These are phyloP conservation scores for Scelioninae gen. 1 DNA, from an alignment of 2,888 invertebrate species.

Conservation along the genomic window DNA sequence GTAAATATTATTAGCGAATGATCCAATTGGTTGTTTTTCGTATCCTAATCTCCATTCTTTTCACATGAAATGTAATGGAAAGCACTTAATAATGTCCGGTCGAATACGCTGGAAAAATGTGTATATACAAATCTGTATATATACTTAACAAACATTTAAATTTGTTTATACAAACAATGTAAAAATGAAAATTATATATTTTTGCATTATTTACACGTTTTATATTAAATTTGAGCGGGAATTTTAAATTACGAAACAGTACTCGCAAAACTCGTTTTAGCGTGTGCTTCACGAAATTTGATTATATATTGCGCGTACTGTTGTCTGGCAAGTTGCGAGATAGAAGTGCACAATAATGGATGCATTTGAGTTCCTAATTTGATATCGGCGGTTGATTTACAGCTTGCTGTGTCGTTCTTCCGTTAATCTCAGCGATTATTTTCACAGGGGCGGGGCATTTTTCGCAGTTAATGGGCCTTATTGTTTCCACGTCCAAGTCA, in stretches of 20 bases:
- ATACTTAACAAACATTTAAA: too few relatives aligned
- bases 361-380: constrained; percentile 64
- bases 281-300: constrained; percentile 53
- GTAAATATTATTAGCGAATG: too few relatives aligned
- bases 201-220: not conserved
- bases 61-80: too few relatives aligned
- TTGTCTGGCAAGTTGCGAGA: constrained; percentile 61
- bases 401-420: constrained; percentile 55
- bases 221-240: constrained; percentile 28
- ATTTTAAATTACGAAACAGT: constrained; percentile 56
- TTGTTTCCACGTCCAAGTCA: constrained; percentile 47
- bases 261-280: constrained; percentile 51
- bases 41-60: too few relatives aligned
- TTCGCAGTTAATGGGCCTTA: constrained; percentile 50
- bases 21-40: too few relatives aligned
- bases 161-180: too few relatives aligned
- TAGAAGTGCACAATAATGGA: constrained; percentile 64
- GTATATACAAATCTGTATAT: too few relatives aligned
- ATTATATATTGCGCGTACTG: constrained; percentile 59
- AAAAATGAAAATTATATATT: too few relatives aligned
- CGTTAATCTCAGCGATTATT: constrained; percentile 53
- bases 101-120: too few relatives aligned
- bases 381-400: constrained; percentile 65
- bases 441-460: constrained; percentile 25
- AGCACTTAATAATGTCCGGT: too few relatives aligned